Evolutionary conservation across 2,888 invertebrate genomes (phyloP), one percentile per base, ranked within the genome.

Genomic region (Apotomis capreana): DNA sequence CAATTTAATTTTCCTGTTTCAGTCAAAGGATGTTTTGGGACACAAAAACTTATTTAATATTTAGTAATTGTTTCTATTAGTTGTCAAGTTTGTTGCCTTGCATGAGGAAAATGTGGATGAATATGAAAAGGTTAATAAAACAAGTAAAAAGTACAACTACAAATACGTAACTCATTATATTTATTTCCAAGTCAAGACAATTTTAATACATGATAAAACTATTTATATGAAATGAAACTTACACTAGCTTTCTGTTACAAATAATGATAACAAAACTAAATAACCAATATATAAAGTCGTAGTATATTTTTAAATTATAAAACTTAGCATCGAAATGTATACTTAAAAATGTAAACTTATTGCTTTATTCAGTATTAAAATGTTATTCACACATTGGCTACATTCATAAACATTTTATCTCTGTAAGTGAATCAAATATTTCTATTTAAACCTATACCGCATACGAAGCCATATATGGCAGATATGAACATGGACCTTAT

Each of bases 231-330:
- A 51, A 63, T 69, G 49, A 37, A 72, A 68, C 63, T 63, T 68
- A 72, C 4, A n/a, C 72, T 72, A 72, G 63, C 63, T 72, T 65
- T 68, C 68, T 68, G 46, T 54, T 73, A 73, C 65, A 65, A 73
- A 65, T 65, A 69, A 61, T 69, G 60, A 69, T 58, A 73, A 73
- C 64, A 69, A 73, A 73, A 69, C 65, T 55, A 69, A 72, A 65
- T 65, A 73, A 62, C 44, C 65, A 69, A 69, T 65, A 62, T 62
- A 71, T 64, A 69, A 57, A 73, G 57, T 73, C 36, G 51, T 70
- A 70, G 60, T 65, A 69, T 65, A 65, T 62, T 69, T 68, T 58
- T 60, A 67, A 62, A 62, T 62, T 49, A 68, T 72, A 72, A 72
- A 72, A 72, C 72, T 71, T 62, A 71, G 55, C 13, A 71, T 71